Evolutionary conservation across 2,888 invertebrate genomes (phyloP), one percentile per base, ranked within the genome.

Genomic region (Latheticus oryzae): DNA sequence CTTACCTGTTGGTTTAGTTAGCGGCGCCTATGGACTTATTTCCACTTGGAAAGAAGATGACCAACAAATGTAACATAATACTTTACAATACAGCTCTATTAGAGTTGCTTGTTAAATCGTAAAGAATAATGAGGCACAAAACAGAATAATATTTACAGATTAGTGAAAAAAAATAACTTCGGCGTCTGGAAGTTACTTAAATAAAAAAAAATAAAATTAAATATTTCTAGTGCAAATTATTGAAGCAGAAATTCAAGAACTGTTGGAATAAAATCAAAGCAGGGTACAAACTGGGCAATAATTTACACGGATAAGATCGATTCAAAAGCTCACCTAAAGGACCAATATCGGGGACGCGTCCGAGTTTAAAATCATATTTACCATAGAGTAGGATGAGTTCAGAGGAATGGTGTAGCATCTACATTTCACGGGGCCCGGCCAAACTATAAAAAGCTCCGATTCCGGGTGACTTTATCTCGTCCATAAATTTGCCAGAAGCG

Each of bases 401-500:
- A 48, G 60, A 50, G 57, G 57, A 55, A 63, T 58, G 28, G 59
- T 73, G 74, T 72, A 74, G 75, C 75, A 76, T 77, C 76, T 78
- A 77, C 78, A 78, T 78, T 78, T 78, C 78, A 78, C 78, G 76
- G 72, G 51, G 74, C 73, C 75, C 70, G 64, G 68, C 71, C 70
- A 64, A 70, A 70, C 74, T 78, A 78, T 79, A 79, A 78, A 79
- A 79, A 79, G 76, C 78, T 73, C 75, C 77, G 76, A 76, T 77
- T 76, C 78, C 72, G 76, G 76, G 73, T 77, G 78, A 78, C 79
- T 79, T 79, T 79, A 79, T 79, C 79, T 79, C 68, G 74, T 73
- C 78, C 72, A 79, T 79, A 79, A 79, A 79, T 79, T 79, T 77
- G 78, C 78, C 78, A 79, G 78, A 78, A 78, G 78, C 78, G 76